Base-by-base conservation (phyloP, 2,113 vertebrate genomes). In the Gymnorhina tibicen region DNA sequence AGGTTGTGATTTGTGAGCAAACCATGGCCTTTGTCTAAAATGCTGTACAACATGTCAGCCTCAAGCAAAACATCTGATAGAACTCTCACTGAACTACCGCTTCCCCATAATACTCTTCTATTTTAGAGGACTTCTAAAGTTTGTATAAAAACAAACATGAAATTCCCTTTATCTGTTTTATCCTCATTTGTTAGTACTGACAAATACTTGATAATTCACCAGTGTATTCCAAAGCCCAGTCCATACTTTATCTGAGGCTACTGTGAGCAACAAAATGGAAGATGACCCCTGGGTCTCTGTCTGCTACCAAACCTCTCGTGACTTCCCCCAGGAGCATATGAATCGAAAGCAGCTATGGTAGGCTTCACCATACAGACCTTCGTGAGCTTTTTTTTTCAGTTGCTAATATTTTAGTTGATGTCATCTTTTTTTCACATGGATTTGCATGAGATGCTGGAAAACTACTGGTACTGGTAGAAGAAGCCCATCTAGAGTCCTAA, bases 31-130 rank as follows among this genome's bases (percentile, higher is more conserved):
- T 80, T 39, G 44, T 76, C 59, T 85, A 91, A 88, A 92, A 72
- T 30, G 26, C 58, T 77, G 59, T 73, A 76, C 30, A 76, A 87
- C 16, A 75, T 2, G n/a, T 22, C 14, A 73, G 72, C 68, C 41
- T 87, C 64, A 79, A 86, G 69, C 58, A 89, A 90, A 94, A 76
- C 21, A 30, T 50, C 72, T 81, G 44, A 85, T 19, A 93, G 19
- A 66, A 49, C 58, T 84, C 42, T 33, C 37, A 16, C 22, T 58
- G 64, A 93, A 67, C n/a, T 47, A 78, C 14, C 21, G 55, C 18
- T 76, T 70, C n/a, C 27, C 7, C 4, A 3, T 23, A 73, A 81
- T 72, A 67, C 42, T 93, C 47, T 74, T 55, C 12, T 37, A 46
- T 53, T 78, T 88, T 46, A 76, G 35, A 77, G 16, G 50, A 62